Conservation (phyloP, 1,140 invertebrate species). For the Zaprionus davidi region DNA sequence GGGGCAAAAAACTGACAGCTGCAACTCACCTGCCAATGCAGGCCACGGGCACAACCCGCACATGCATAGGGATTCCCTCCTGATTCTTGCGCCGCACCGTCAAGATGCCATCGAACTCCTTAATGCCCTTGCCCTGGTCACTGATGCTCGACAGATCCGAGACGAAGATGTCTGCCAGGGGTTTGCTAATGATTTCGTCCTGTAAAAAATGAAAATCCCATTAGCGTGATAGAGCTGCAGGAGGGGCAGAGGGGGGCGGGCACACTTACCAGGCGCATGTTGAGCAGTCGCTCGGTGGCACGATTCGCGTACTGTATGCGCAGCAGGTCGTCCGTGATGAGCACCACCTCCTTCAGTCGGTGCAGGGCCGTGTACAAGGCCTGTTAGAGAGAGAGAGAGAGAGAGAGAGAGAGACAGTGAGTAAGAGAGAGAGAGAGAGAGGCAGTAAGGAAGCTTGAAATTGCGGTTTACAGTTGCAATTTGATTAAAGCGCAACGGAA, state of each 20-base stretch:
- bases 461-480: slow-evolving; percentile 59
- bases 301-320: slow-evolving; percentile 88
- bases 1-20: background rate
- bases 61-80: slow-evolving; percentile 92
- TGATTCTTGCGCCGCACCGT: slow-evolving; percentile 92
- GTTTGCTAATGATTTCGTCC: slow-evolving; percentile 91
- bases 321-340: slow-evolving; percentile 93
- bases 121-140: slow-evolving; percentile 88
- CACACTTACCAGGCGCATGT: slow-evolving; percentile 82
- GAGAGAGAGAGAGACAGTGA: background rate
- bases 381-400: slow-evolving; percentile 81
- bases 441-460: background rate
- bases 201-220: slow-evolving; percentile 77
- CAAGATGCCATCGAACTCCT: slow-evolving; percentile 94
- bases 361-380: slow-evolving; percentile 94
- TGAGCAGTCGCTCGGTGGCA: slow-evolving; percentile 80
- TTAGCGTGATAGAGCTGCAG: slow-evolving; percentile 28
- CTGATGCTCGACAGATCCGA: slow-evolving; percentile 87
- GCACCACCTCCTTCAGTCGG: slow-evolving; percentile 92
- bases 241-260: background rate
- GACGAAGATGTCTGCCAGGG: slow-evolving; percentile 86
- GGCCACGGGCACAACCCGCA: slow-evolving; percentile 89
- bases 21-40: slow-evolving; percentile 86
- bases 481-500: slow-evolving; percentile 39
- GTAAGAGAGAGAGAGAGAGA: background rate